Base-by-base conservation (phyloP, 2,888 invertebrate genomes). In the Aromia moschata region DNA sequence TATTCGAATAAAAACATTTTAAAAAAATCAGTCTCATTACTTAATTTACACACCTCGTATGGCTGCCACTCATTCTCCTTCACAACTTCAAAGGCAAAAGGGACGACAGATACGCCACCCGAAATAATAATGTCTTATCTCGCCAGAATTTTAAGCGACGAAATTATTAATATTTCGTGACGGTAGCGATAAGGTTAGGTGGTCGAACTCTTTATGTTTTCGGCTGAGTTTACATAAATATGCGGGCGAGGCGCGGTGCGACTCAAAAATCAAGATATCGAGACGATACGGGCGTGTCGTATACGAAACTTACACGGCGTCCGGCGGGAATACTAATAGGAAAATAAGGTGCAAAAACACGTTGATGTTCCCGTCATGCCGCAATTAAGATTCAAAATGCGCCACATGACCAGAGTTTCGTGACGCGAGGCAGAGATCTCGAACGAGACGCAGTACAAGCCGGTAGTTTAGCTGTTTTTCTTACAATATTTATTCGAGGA, bases 261-360 rank as follows among this genome's bases (percentile, higher is more conserved):
- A 36, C 17, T 47, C 37, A 47, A 47, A 53, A 53, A 41, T 31
- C n/a, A 33, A 53, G 41, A 53, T 53, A 30, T 36, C 31, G 52
- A 41, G 31, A 53, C 40, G 52, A 52, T 38, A 51, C 20, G 17
- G 40, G 30, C 40, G 40, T 43, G 52, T 43, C 41, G 31, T 30
- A n/a, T n/a, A 58, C 56, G 56, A 56, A 37, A 54, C 18, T 51
- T 20, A 53, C 47, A 49, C 16, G 57, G 33, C 31, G 52, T 56
- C 33, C 52, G 38, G 44, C 33, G 37, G 40, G 63, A 60, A 64
- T 64, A 60, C 63, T 60, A 64, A 60, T 60, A 54, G 49, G 60
- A 55, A 55, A 60, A 60, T 54, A 43, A 52, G 51, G 63, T 60
- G 60, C 60, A 64, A 64, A 47, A 60, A 64, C 63, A 60, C 45